A percentile compares a stretch with the other conserved stretches of the same genome.
phyloP scores from a whole-genome alignment of 2,113 vertebrate species.

The Chroicocephalus ridibundus region DNA sequence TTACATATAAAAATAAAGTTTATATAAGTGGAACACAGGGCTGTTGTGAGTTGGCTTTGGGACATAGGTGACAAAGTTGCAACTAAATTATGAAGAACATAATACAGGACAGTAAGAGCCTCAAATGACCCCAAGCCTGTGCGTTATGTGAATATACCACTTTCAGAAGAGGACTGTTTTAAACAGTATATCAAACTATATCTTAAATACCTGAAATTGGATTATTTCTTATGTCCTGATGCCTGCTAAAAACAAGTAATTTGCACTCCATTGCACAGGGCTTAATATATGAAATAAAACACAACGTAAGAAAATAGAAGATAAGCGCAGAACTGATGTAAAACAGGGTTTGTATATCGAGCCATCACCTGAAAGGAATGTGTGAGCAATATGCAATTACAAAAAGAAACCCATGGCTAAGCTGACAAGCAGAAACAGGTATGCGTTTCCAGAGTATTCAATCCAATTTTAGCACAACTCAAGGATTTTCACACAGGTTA shows the following conservation, averaged over 20 bases:
- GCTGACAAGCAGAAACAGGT: not conserved
- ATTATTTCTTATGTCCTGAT: not conserved
- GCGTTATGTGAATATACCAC: not conserved
- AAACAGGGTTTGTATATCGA: not conserved
- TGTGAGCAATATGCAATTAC: not conserved
- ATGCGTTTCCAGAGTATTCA: not conserved
- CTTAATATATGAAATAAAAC: not conserved
- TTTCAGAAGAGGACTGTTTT: not conserved
- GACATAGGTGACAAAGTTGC: not conserved
- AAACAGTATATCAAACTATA: not conserved
- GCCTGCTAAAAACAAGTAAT: not conserved
- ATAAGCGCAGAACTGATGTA: accelerated
- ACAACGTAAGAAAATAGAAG: not conserved
- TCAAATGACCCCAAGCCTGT: not conserved
- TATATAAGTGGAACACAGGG: not conserved
- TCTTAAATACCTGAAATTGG: not conserved
- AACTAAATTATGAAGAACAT: not conserved
- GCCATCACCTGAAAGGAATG: not conserved
- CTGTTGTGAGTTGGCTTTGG: not conserved
- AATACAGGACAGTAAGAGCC: not conserved
- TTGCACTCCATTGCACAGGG: not conserved
- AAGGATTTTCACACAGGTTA: not conserved
- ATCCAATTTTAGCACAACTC: not conserved
- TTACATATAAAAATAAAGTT: constrained; percentile 4
- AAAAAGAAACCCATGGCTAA: not conserved